These are phyloP conservation scores for Psammodynastes pulverulentus DNA, from an alignment of 2,113 vertebrate genomes.

Conservation along the genomic window DNA sequence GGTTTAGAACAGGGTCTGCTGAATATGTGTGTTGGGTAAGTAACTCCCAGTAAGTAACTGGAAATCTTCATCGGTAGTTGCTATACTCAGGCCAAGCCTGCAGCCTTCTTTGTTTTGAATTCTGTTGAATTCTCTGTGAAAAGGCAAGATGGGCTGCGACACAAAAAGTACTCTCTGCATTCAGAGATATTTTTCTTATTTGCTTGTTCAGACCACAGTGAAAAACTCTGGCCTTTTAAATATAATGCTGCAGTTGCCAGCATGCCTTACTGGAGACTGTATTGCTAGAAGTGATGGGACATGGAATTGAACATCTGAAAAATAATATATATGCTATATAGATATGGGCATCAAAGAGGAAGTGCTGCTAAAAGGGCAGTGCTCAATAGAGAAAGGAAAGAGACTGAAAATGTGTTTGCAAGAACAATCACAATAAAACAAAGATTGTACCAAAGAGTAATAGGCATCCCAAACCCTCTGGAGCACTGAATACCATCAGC, in stretches of 20 bases:
- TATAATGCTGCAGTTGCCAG: background rate
- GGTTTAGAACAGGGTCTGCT: slow-evolving; percentile 92
- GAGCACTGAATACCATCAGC: background rate
- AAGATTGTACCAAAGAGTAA: background rate
- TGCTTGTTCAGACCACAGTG: background rate
- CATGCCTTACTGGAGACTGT: background rate
- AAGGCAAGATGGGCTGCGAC: background rate
- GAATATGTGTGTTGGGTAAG: slow-evolving; percentile 94
- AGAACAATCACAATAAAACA: background rate
- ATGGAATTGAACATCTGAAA: background rate
- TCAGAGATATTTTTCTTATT: background rate
- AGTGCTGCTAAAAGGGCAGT: background rate
- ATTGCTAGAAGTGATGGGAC: background rate
- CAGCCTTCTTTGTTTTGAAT: background rate
- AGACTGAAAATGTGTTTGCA: background rate
- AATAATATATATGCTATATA: background rate
- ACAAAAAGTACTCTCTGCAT: background rate
- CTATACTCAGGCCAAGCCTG: background rate
- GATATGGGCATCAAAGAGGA: background rate
- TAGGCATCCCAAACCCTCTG: background rate
- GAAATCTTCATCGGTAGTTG: background rate
- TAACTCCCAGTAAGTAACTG: background rate
- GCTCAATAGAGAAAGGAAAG: background rate
- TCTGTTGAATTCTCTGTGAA: background rate
- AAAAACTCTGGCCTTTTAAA: background rate